Evolutionary conservation across 2,113 vertebrate genomes (phyloP).

Genomic region (Grallaria varia): DNA sequence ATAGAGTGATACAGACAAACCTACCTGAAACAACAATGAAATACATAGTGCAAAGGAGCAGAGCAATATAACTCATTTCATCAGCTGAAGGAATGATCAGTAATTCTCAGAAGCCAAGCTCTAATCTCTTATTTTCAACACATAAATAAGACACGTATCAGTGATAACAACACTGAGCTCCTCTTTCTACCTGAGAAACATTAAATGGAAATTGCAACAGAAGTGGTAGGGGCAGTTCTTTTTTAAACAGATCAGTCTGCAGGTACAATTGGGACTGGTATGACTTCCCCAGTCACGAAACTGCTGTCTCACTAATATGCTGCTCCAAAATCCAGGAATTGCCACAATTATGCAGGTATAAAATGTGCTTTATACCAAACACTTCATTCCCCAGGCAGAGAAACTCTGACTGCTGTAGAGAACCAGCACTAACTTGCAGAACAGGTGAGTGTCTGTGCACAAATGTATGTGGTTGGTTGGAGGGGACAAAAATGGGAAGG

Average conservation of each 20-base stretch:
- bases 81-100: neutral
- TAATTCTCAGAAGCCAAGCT: neutral
- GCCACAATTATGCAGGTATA: neutral
- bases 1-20: neutral
- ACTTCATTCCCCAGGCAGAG: neutral
- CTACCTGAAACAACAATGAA: neutral
- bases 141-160: neutral
- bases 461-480: neutral
- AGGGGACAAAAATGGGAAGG: neutral
- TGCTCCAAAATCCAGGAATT: neutral
- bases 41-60: neutral
- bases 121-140: neutral
- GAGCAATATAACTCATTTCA: neutral
- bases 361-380: neutral
- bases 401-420: neutral
- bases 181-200: neutral
- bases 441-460: accelerated
- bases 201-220: neutral
- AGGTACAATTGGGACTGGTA: neutral
- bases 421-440: neutral
- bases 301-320: neutral
- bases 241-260: neutral
- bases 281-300: neutral
- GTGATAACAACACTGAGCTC: neutral
- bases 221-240: neutral